These are phyloP conservation scores for Stenodera caucasica DNA, from an alignment of 2,888 invertebrate species.

Conservation along the genomic window DNA sequence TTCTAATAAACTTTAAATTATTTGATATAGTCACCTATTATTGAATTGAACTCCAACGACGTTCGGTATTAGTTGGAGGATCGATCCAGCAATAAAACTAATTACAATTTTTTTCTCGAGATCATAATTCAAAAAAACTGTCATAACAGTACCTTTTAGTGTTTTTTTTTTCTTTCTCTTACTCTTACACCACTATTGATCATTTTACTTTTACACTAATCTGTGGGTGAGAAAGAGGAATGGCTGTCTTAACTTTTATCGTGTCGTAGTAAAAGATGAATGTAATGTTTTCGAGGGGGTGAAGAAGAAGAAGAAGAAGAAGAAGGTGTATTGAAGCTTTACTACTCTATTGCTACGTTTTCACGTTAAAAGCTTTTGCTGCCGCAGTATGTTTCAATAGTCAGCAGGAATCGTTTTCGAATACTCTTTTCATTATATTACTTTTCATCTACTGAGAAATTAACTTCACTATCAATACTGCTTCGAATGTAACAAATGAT, in stretches of 20 bases:
- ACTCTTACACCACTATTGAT: slow-evolving; percentile 13
- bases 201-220: slow-evolving; percentile 18
- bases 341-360: background rate
- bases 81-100: too few relatives aligned
- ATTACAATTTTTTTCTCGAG: too few relatives aligned
- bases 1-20: too few relatives aligned
- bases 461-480: slow-evolving; percentile 10
- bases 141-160: too few relatives aligned
- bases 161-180: background rate
- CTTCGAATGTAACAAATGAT: background rate
- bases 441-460: slow-evolving; percentile 14
- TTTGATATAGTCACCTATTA: too few relatives aligned
- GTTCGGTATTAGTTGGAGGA: too few relatives aligned
- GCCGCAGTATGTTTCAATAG: slow-evolving; percentile 5
- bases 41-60: too few relatives aligned
- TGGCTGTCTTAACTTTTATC: slow-evolving; percentile 24
- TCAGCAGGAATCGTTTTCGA: slow-evolving; percentile 16
- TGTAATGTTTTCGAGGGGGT: slow-evolving; percentile 3
- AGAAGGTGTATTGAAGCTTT: too few relatives aligned
- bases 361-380: too few relatives aligned
- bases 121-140: too few relatives aligned
- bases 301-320: too few relatives aligned
- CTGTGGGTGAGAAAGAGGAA: slow-evolving; percentile 15
- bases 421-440: slow-evolving; percentile 18
- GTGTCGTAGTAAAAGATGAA: slow-evolving; percentile 22